phyloP scores from a whole-genome alignment of 2,113 vertebrate genomes.

The Pterocles orientalis region DNA sequence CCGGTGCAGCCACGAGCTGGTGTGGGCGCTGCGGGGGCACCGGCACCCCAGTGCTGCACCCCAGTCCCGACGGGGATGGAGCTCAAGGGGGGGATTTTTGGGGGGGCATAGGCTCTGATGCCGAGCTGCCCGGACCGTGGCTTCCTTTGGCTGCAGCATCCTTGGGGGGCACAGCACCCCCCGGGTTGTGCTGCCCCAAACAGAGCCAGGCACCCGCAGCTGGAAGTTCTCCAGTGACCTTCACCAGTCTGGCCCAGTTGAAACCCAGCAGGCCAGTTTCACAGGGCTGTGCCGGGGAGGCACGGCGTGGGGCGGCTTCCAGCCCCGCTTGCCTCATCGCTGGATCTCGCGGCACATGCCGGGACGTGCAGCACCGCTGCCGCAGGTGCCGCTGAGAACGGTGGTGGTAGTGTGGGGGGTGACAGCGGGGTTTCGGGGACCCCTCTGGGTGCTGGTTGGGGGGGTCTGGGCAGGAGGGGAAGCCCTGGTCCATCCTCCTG shows the following conservation, averaged over 20 bases:
- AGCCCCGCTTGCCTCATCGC: background rate
- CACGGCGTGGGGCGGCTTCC: background rate
- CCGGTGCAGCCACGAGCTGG: background rate
- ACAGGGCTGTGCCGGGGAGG: rapidly evolving
- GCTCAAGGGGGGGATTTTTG: background rate
- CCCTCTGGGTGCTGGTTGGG: background rate
- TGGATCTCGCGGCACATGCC: rapidly evolving
- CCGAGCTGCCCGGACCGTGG: background rate
- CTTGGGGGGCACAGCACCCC: background rate
- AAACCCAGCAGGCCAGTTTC: background rate
- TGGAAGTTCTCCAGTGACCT: background rate
- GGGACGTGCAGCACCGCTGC: background rate
- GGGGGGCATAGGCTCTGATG: rapidly evolving
- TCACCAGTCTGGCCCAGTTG: background rate
- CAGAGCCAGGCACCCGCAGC: background rate
- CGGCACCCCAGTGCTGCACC: background rate
- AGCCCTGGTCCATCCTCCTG: background rate
- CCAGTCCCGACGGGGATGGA: background rate
- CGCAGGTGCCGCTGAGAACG: rapidly evolving
- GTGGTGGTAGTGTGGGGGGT: rapidly evolving
- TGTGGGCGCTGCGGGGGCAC: background rate
- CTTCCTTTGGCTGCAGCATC: rapidly evolving
- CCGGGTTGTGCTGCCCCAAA: rapidly evolving
- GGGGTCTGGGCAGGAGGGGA: background rate
- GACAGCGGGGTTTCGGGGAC: rapidly evolving